Evolutionary conservation across 2,797 vertebrate genomes (phyloP), one percentile per base, ranked within the genome.

Genomic region (Brachyalestes nurse): DNA sequence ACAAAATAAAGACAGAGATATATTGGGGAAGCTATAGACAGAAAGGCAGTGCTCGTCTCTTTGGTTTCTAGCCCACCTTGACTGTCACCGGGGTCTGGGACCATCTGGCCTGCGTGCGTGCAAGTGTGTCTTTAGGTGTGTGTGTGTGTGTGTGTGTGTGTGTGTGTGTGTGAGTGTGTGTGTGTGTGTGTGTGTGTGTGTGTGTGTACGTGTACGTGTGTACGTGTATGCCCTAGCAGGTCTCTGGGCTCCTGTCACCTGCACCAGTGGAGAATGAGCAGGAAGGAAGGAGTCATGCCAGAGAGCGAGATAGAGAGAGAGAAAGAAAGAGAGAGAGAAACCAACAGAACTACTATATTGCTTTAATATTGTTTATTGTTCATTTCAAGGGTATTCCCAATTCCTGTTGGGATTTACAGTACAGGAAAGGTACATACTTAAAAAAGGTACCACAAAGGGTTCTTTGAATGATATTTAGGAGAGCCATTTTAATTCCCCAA

Each of bases 201-300:
- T 71, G 83, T 70, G 77, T 79, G 79, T 82, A 53, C 75, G 60
- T 47, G 72, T 51, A 51, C 78, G 78, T 71, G 70, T 86, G 72
- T 82, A 73, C 75, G 73, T 80, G 78, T 66, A 77, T 76, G 80
- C 79, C 76, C 77, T 86, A 83, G 86, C 85, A 87, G 85, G 86
- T 86, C 83, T 88, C 84, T 82, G 79, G 83, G 84, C 83, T 88
- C 86, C 86, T 82, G 85, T 88, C 88, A 88, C 88, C 86, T 87
- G 86, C 85, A 87, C 79, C 83, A 87, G 82, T 85, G 85, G 87
- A 86, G 87, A 84, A 86, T 81, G 81, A 85, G 83, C 83, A 86
- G 86, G 83, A 87, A 88, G 86, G 84, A 88, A 87, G 79, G 78
- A 80, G 75, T 76, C 40, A 72, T 76, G 75, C 77, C 69, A 81